These are phyloP conservation scores for Erpobdella octoculata DNA, from an alignment of 2,888 invertebrate species.

Conservation along the genomic window DNA sequence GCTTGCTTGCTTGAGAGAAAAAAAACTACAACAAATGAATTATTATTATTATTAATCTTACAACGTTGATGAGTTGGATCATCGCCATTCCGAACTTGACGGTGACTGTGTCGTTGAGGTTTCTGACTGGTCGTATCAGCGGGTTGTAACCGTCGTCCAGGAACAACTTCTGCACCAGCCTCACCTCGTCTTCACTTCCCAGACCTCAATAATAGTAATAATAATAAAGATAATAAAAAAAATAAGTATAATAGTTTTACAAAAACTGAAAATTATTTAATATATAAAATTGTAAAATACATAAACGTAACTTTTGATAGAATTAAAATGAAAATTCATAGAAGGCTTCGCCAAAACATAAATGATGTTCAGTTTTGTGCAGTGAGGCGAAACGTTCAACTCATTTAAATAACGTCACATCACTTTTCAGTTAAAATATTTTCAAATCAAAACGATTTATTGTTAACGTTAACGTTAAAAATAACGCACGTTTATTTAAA, in stretches of 20 bases:
- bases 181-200: conserved; percentile 91
- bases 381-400: no score
- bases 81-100: conserved; percentile 92
- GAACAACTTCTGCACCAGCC: conserved; percentile 87
- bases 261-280: not conserved
- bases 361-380: no score
- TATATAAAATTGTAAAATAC: not conserved
- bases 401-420: no score
- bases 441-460: no score
- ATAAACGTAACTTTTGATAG: no score
- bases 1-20: no score
- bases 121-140: conserved; percentile 90
- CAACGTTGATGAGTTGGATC: conserved; percentile 95
- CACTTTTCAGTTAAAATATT: no score
- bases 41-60: conserved; percentile 58
- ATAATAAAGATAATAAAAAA: conserved; percentile 17
- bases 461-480: no score
- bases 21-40: not conserved
- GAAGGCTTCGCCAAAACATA: no score
- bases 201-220: conserved; percentile 50
- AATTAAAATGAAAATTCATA: no score
- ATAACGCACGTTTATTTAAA: no score
- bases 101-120: conserved; percentile 92
- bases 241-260: conserved; percentile 11
- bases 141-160: conserved; percentile 76